phyloP scores from a whole-genome alignment of 2,888 invertebrate species.

The Neocrepidodera transversa region DNA sequence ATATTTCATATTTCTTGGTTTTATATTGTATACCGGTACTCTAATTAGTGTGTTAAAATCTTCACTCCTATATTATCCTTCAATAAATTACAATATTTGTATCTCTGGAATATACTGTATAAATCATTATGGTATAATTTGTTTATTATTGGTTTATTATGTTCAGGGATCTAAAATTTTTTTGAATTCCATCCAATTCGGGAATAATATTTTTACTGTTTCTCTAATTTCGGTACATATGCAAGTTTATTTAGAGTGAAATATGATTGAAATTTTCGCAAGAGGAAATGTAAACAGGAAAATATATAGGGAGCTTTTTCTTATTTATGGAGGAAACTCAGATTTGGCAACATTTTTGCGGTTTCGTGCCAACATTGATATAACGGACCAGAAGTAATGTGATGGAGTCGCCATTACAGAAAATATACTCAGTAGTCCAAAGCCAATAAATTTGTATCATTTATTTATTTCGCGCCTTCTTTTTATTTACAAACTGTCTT shows the following conservation, averaged over 20 bases:
- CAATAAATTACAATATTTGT: no score
- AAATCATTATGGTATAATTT: no score
- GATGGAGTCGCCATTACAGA: slow-evolving; percentile 23
- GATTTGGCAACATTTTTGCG: slow-evolving; percentile 36
- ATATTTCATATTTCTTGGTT: no score
- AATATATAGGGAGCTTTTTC: slow-evolving; percentile 31
- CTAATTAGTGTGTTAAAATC: no score
- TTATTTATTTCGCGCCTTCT: slow-evolving; percentile 16
- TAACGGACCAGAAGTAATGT: slow-evolving; percentile 24
- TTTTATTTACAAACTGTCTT: neutral
- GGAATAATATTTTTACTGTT: neutral
- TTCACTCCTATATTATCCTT: no score
- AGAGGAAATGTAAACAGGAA: slow-evolving; percentile 27
- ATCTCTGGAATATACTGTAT: no score
- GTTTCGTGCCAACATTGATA: slow-evolving; percentile 36
- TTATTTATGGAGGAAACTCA: slow-evolving; percentile 34
- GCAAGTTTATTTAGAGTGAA: slow-evolving; percentile 12
- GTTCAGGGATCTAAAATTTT: no score
- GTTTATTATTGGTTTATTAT: no score
- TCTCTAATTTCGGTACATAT: slow-evolving; percentile 14
- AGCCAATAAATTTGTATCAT: slow-evolving; percentile 25
- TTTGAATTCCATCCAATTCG: no score
- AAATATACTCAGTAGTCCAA: slow-evolving; percentile 26
- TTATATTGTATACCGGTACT: no score
- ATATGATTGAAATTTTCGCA: slow-evolving; percentile 12